Percentiles rank a stretch among this genome's conserved stretches.
These are phyloP conservation scores for Sanderia malayensis DNA, from an alignment of 30 jellyfish, hydroid and myxozoan genomes.

Conservation along the genomic window DNA sequence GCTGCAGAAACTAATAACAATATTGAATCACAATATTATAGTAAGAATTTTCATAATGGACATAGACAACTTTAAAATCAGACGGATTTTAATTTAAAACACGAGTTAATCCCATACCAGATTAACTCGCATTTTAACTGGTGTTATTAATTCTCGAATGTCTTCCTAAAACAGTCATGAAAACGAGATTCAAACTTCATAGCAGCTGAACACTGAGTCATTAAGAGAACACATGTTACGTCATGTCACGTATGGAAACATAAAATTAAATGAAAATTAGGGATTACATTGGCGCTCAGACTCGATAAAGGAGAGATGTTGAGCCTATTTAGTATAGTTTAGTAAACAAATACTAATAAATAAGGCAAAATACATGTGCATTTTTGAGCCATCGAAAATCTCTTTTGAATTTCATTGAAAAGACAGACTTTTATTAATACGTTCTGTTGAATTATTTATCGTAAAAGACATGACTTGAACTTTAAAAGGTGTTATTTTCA, in stretches of 20 bases:
- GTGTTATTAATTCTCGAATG: background rate
- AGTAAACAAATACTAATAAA: slow-evolving; percentile 12
- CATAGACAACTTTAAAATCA: no score
- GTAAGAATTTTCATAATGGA: no score
- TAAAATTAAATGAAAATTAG: background rate
- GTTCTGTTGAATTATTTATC: background rate
- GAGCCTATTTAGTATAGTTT: slow-evolving; percentile 32
- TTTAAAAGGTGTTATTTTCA: background rate
- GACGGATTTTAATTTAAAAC: no score
- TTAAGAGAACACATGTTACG: background rate
- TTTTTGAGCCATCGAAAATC: background rate
- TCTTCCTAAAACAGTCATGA: no score
- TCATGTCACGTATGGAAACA: background rate
- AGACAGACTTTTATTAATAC: background rate
- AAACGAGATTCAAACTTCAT: no score
- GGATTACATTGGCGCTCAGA: background rate
- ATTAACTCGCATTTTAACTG: background rate
- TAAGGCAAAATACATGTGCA: background rate
- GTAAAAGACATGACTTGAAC: background rate
- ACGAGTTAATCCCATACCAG: background rate
- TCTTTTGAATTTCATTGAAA: background rate
- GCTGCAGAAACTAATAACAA: no score
- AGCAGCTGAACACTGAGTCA: no score
- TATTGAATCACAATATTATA: no score
- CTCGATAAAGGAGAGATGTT: slow-evolving; percentile 4